phyloP scores from a whole-genome alignment of 2,797 vertebrate species.

The Potorous gilbertii region DNA sequence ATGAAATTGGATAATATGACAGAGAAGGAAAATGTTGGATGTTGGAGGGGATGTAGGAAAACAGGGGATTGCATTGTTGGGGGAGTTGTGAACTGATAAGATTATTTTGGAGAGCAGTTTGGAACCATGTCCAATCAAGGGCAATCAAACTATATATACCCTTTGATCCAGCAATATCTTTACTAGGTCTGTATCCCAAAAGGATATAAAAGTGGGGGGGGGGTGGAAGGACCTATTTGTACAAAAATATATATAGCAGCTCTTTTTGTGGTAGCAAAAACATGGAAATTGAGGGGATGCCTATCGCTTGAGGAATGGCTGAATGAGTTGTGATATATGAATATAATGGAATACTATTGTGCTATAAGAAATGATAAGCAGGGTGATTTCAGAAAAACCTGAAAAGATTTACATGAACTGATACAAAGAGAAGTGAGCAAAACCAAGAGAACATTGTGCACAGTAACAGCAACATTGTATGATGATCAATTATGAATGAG shows the following conservation, averaged over 20 bases:
- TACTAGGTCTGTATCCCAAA: not conserved
- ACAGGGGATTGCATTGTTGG: not conserved
- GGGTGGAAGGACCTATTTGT: not conserved
- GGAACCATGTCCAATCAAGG: not conserved
- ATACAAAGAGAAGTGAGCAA: not conserved
- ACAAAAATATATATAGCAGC: not conserved
- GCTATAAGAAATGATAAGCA: not conserved
- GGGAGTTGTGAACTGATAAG: not conserved
- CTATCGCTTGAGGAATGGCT: not conserved
- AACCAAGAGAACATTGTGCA: not conserved
- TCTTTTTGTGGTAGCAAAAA: not conserved
- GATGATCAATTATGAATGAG: not conserved
- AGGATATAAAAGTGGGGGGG: not conserved
- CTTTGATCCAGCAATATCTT: not conserved
- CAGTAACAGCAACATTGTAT: not conserved
- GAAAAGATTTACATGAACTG: not conserved
- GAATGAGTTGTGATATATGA: not conserved
- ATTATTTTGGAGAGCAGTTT: not conserved
- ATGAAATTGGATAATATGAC: not conserved
- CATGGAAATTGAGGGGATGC: not conserved
- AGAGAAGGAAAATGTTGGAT: not conserved
- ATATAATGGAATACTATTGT: not conserved
- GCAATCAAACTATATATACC: not conserved
- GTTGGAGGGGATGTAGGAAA: not conserved
- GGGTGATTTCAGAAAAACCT: not conserved